Conservation (phyloP, 2,888 invertebrate species). For the Ferdinandea cuprea region DNA sequence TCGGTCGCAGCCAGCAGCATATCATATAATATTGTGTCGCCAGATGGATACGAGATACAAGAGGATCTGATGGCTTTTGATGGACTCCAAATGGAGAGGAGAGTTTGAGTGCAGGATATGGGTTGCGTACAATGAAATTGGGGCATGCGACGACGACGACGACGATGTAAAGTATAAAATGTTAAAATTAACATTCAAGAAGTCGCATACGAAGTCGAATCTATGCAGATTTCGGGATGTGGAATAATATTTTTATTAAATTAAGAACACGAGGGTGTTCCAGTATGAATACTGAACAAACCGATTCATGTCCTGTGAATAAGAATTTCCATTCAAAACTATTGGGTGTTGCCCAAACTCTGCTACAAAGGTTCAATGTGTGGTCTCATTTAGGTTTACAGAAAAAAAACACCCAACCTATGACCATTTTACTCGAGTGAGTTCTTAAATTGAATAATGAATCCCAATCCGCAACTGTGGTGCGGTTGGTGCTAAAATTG, state of each 20-base stretch:
- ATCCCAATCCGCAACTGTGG: constrained; percentile 46
- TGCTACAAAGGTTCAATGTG: too few relatives aligned
- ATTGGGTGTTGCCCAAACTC: too few relatives aligned
- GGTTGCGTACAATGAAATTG: constrained; percentile 70
- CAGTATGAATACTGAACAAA: too few relatives aligned
- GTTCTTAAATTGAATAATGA: constrained; percentile 50
- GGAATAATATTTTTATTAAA: constrained; percentile 70
- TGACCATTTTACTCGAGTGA: constrained; percentile 21
- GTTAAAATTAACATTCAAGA: constrained; percentile 21
- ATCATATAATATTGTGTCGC: constrained; percentile 41
- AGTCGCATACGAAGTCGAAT: not conserved
- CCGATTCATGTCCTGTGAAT: too few relatives aligned
- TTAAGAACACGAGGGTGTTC: too few relatives aligned
- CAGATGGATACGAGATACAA: constrained; percentile 39
- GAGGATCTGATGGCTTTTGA: constrained; percentile 73
- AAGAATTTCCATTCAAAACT: too few relatives aligned
- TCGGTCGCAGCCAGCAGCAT: constrained; percentile 44
- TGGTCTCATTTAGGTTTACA: too few relatives aligned
- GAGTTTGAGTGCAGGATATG: constrained; percentile 71
- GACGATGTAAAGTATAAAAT: constrained; percentile 42
- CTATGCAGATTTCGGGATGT: constrained; percentile 1
- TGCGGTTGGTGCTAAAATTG: constrained; percentile 61
- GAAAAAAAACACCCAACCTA: not conserved
- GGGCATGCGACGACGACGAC: constrained; percentile 56
- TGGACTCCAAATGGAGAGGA: constrained; percentile 66